phyloP scores from a whole-genome alignment of 2,888 invertebrate species.

The Eristalis pertinax region DNA sequence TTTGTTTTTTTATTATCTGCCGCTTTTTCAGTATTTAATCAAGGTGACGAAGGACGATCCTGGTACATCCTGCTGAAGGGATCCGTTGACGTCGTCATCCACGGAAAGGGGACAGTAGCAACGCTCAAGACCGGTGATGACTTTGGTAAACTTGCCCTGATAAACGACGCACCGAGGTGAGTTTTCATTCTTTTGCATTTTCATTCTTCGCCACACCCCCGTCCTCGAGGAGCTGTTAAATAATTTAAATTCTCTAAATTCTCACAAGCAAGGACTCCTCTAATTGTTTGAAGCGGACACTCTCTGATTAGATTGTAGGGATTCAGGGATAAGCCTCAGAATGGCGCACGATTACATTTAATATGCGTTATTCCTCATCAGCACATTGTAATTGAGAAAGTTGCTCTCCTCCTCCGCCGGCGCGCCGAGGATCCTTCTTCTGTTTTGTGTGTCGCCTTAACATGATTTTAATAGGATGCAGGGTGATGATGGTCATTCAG shows the following conservation, averaged over 20 bases:
- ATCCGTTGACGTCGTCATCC: constrained; percentile 91
- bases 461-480: constrained; percentile 20
- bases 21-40: constrained; percentile 86
- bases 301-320: constrained; percentile 41
- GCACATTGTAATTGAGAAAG: constrained; percentile 9
- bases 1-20: neutral
- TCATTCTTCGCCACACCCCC: neutral
- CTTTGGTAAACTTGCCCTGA: constrained; percentile 92
- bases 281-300: constrained; percentile 33
- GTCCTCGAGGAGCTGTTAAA: neutral
- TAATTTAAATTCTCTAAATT: neutral
- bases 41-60: constrained; percentile 91
- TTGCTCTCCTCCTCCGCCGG: neutral
- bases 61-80: constrained; percentile 93
- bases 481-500: neutral
- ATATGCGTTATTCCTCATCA: constrained; percentile 35
- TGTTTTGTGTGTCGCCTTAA: constrained; percentile 1
- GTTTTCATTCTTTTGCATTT: constrained; percentile 52
- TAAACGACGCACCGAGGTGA: constrained; percentile 92
- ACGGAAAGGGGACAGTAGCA: constrained; percentile 92
- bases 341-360: constrained; percentile 30
- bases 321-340: constrained; percentile 26
- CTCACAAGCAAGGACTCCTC: neutral
- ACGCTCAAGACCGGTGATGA: constrained; percentile 92
- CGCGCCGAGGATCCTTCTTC: constrained; percentile 2